Base-by-base conservation (phyloP, 2,888 invertebrate genomes). In the Stenotaenia linearis region DNA sequence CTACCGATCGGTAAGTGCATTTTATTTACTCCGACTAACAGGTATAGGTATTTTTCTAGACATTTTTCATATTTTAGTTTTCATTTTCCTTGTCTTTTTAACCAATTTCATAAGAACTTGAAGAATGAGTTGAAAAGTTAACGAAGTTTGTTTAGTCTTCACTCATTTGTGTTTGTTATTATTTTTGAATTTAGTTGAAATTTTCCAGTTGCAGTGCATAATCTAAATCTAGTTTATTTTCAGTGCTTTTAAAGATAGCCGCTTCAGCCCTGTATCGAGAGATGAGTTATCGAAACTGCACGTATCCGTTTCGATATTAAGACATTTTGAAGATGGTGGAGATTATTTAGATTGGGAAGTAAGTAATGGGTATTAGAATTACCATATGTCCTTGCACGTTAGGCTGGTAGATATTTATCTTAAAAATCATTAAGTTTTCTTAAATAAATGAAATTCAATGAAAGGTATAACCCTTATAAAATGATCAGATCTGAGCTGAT, bases 301-400 rank as follows among this genome's bases (percentile, higher is more conserved):
- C 82, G 97, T 97, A 77, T 96, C 97, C 28, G 98, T 99, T 82
- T 98, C 98, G 40, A 94, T 99, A 85, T 90, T 99, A 83, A 92
- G 95, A 82, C 91, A 98, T 86, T 99, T 99, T 87, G 99, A 99
- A 88, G 96, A 97, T 85, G 98, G 96, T 0, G 90, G 91, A 80
- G 93, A 98, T 86, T 98, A 95, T 87, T 89, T 96, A 82, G 99
- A 99, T 88, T 99, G 99, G 99, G 94, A 96, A 89, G 92, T 97
- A 81, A 79, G 78, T 78, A 76, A 18, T 32, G 32, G 32, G 18
- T 3, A 25, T 0, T 28, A 9, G 32, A 32, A 6, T 32, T 32
- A 9, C 32, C 32, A 32, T 9, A 32, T 32, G 32, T 32, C 32
- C n/a, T n/a, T n/a, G n/a, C n/a, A n/a, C n/a, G n/a, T n/a, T n/a